Conservation (phyloP, 2,888 invertebrate genomes). For the Herminia tarsipennalis region DNA sequence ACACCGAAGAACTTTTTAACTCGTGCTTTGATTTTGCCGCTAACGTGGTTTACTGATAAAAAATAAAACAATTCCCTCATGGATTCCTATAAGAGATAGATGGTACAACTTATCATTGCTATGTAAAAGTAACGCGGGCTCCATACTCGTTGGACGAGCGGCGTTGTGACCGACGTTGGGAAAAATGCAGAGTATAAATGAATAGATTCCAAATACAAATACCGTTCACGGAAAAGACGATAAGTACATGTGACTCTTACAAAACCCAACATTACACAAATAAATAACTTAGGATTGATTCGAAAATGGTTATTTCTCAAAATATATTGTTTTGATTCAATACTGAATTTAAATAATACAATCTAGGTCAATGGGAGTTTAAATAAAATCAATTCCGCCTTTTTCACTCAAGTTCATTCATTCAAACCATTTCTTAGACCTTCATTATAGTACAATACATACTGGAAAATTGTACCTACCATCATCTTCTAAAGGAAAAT, state of each 20-base stretch:
- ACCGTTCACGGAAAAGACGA: too few species aligned
- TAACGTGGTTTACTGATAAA: slow-evolving; percentile 75
- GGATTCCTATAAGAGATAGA: slow-evolving; percentile 62
- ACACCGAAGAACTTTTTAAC: slow-evolving; percentile 78
- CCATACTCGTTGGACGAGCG: too few species aligned
- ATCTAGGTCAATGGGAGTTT: slow-evolving; percentile 24
- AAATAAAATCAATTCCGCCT: slow-evolving; percentile 28
- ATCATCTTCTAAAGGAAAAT: neutral
- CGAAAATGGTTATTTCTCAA: neutral
- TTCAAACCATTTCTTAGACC: slow-evolving; percentile 19
- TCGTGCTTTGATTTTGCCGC: slow-evolving; percentile 72
- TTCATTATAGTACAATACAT: slow-evolving; percentile 14
- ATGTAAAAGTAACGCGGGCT: too few species aligned
- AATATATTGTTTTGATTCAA: slow-evolving; percentile 8
- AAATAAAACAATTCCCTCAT: slow-evolving; percentile 81
- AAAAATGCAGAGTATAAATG: too few species aligned
- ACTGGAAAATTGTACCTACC: neutral
- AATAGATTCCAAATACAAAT: too few species aligned
- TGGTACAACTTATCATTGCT: too few species aligned
- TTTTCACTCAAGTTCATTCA: slow-evolving; percentile 32
- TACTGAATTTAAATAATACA: slow-evolving; percentile 17
- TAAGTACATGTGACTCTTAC: too few species aligned
- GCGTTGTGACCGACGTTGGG: too few species aligned
- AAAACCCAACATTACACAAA: too few species aligned
- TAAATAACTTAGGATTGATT: too few species aligned